Evolutionary conservation across 23 tunicate genomes (phyloP), one percentile per base, ranked within the genome.

Genomic region (Diplosoma virens): DNA sequence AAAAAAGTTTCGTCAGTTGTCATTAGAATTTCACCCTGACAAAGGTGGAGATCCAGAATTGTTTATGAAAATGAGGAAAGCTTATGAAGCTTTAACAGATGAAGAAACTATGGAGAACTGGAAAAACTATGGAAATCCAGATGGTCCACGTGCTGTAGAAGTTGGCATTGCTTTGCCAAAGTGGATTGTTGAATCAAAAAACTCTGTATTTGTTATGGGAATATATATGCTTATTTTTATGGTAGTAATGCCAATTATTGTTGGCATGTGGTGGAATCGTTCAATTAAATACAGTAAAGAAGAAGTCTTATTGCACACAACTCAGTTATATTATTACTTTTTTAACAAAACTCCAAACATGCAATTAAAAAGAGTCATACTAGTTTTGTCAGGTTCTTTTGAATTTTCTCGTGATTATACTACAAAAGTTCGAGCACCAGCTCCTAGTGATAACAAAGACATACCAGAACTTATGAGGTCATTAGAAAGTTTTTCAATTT

Each of bases 241-340:
- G 88, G 56, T 95, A 2, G 65, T 85, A 20, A 56, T 95, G 59
- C 99, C 99, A 0, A 59, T 82, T 25, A 64, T 95, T 0, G 99
- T 95, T 46, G 99, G 99, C 30, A 66, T 76, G 11, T 95, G 99
- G 99, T 95, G 99, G 99, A 81, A 95, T 64, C 50, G 87, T 20
- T 95, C 99, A 1, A 95, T 95, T 2, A 91, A 89, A 65, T 95
- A 89, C 86, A 95, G 93, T 77, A 84, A 84, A 54, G 99, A 95
- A 72, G 73, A 91, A 71, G 99, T 95, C 31, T 73, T 95, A 48
- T 70, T 95, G 18, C 81, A 93, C 71, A 95, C 99, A 28, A 95
- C 99, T 6, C 95, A 95, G 41, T 59, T 95, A 21, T 95, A 75
- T 71, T 86, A 81, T 59, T 79, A 80, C 29, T 95, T 84, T 47